Conservation (phyloP, 2,797 vertebrate species). For the Myotis pilosus region DNA sequence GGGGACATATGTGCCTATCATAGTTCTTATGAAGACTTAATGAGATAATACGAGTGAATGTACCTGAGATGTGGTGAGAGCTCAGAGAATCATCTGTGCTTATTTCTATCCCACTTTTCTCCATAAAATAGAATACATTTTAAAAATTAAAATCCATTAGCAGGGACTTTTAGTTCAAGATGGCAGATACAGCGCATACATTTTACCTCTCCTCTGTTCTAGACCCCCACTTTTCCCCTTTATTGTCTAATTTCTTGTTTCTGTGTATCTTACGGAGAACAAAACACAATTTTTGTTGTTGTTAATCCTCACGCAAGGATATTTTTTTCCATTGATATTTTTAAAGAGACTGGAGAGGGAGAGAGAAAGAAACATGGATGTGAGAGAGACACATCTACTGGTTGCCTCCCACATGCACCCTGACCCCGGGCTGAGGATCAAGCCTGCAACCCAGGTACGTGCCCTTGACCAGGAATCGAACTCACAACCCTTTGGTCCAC, state of each 20-base stretch:
- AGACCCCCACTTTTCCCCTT: not conserved
- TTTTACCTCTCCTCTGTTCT: not conserved
- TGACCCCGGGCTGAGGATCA: no score
- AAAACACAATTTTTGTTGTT: not conserved
- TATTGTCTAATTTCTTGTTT: not conserved
- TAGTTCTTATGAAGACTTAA: not conserved
- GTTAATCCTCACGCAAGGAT: no score
- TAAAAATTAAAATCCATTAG: slow-evolving; percentile 7
- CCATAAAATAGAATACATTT: not conserved
- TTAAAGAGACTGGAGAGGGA: no score
- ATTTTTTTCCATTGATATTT: no score
- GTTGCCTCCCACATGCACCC: no score
- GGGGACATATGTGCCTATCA: not conserved
- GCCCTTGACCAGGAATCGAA: no score
- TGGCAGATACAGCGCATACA: not conserved
- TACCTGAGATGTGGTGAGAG: not conserved
- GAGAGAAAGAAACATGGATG: no score
- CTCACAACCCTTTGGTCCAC: no score
- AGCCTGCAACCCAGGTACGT: no score
- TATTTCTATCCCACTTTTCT: not conserved
- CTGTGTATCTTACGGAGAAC: not conserved
- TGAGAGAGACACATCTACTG: no score
- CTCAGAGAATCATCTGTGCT: not conserved
- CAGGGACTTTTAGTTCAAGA: not conserved
- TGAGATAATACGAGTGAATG: not conserved